phyloP scores from a whole-genome alignment of 37 sponge, comb jelly and placozoan genomes.

The Lycopodina hypogea region DNA sequence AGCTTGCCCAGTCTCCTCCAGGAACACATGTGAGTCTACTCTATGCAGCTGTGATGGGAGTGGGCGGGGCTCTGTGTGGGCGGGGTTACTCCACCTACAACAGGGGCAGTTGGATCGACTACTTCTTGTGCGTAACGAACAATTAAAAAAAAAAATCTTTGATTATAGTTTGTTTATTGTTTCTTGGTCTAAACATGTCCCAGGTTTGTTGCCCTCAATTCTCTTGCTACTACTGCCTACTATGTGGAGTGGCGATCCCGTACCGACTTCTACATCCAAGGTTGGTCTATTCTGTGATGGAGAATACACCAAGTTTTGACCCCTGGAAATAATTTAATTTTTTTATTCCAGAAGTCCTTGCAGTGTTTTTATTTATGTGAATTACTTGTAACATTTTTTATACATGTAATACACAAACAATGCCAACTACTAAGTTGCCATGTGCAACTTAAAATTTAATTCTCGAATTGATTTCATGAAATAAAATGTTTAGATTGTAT shows the following conservation, averaged over 20 bases:
- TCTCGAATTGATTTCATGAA: no score
- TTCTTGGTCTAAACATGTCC: no score
- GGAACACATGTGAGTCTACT: slow-evolving; percentile 7
- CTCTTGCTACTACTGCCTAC: not conserved
- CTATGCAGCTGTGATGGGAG: slow-evolving; percentile 13
- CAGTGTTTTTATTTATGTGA: no score
- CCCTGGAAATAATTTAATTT: no score
- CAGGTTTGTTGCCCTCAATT: slow-evolving; percentile 5
- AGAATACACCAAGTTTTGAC: no score
- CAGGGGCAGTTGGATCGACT: not conserved
- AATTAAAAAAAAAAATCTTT: not conserved
- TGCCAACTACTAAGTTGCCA: no score
- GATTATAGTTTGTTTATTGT: not conserved
- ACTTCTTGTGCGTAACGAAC: slow-evolving; percentile 3
- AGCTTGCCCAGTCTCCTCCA: slow-evolving; percentile 20
- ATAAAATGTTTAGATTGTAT: no score
- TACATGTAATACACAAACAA: no score
- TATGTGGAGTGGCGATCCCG: not conserved
- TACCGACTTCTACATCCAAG: slow-evolving; percentile 4
- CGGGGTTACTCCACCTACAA: slow-evolving; percentile 22
- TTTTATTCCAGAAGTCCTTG: no score
- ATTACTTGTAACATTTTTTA: no score
- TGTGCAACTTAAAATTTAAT: no score
- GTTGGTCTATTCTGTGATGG: slow-evolving; percentile 2
- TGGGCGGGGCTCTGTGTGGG: slow-evolving; percentile 17